phyloP scores from a whole-genome alignment of 2,113 vertebrate genomes.

The Corvus cornix region DNA sequence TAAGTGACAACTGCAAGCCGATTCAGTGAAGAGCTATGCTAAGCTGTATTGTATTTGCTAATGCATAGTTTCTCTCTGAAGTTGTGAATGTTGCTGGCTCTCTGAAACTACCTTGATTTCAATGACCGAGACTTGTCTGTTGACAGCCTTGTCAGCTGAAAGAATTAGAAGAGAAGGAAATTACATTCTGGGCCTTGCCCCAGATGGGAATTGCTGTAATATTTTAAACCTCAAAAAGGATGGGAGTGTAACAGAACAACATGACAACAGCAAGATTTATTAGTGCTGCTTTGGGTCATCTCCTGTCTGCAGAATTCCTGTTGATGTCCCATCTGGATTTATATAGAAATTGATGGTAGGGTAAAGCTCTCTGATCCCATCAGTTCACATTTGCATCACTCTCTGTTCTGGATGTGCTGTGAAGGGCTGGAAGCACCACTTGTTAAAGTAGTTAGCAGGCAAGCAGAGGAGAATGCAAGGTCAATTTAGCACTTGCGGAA shows the following conservation, averaged over 20 bases:
- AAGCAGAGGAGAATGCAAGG: slow-evolving; percentile 45
- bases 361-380: slow-evolving; percentile 25
- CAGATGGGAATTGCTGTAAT: slow-evolving; percentile 26
- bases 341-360: background rate
- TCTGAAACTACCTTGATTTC: background rate
- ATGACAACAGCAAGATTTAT: slow-evolving; percentile 27
- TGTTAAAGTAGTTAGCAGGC: slow-evolving; percentile 45
- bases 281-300: slow-evolving; percentile 24
- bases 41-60: background rate
- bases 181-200: background rate
- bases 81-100: background rate
- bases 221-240: slow-evolving; percentile 3
- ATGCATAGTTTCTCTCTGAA: background rate
- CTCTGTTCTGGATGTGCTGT: background rate
- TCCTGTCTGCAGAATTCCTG: slow-evolving; percentile 20
- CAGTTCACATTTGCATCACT: slow-evolving; percentile 21
- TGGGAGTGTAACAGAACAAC: background rate
- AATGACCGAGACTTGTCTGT: background rate
- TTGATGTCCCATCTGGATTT: slow-evolving; percentile 30
- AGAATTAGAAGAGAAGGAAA: slow-evolving; percentile 4
- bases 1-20: background rate
- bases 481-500: background rate
- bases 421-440: background rate
- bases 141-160: background rate
- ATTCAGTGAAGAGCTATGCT: background rate